Conservation (phyloP, 2,888 invertebrate species). For the Tetragnatha montana region DNA sequence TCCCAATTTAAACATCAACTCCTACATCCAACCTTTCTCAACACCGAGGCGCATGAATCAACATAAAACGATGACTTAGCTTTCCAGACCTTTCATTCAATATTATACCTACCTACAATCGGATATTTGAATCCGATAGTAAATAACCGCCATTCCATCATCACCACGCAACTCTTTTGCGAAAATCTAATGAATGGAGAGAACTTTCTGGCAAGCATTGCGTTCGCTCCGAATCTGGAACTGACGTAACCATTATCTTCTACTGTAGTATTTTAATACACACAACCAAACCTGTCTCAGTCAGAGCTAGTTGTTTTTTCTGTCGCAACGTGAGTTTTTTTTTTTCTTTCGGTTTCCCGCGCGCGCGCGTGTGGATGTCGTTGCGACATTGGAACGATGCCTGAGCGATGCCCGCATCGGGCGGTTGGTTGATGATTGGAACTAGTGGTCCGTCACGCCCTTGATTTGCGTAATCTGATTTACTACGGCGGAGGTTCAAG, state of each 20-base stretch:
- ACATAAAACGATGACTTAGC: no score
- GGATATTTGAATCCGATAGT: not conserved
- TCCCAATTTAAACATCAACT: no score
- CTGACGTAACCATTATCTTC: not conserved
- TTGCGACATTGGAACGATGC: constrained; percentile 6
- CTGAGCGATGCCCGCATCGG: not conserved
- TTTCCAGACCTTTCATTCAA: not conserved
- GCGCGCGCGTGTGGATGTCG: not conserved
- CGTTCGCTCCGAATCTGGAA: not conserved
- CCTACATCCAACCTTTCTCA: no score
- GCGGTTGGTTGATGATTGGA: not conserved
- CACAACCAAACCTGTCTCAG: constrained; percentile 3
- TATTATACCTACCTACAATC: not conserved
- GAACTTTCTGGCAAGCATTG: not conserved
- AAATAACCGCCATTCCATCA: not conserved
- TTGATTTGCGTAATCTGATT: constrained; percentile 9
- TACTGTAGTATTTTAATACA: not conserved
- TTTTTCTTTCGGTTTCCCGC: constrained; percentile 2
- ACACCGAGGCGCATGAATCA: no score
- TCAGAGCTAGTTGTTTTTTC: not conserved
- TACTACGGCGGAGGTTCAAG: not conserved
- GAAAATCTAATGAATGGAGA: not conserved
- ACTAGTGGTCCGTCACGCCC: constrained; percentile 19
- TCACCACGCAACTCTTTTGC: not conserved
- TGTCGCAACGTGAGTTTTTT: constrained; percentile 8